These are phyloP conservation scores for Atlantisia rogersi DNA, from an alignment of 2,113 vertebrate genomes.

Conservation along the genomic window DNA sequence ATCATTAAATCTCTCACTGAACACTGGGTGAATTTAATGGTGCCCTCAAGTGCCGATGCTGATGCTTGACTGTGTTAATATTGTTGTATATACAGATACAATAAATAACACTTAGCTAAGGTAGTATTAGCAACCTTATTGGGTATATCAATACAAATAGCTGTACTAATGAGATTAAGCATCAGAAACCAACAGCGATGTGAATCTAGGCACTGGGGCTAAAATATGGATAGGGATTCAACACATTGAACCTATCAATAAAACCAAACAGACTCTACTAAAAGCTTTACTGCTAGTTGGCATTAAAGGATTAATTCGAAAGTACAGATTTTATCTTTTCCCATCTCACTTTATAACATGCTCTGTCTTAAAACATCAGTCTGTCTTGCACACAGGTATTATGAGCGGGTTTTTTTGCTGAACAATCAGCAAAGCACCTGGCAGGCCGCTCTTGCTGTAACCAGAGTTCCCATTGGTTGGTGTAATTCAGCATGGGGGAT, in stretches of 20 bases:
- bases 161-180: constrained; percentile 74
- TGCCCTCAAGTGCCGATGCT: constrained; percentile 74
- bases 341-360: constrained; percentile 39
- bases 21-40: constrained; percentile 79
- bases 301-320: constrained; percentile 68
- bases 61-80: constrained; percentile 79
- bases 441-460: neutral
- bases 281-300: constrained; percentile 69
- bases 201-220: constrained; percentile 46
- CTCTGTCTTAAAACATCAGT: constrained; percentile 16
- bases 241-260: constrained; percentile 32
- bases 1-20: constrained; percentile 80
- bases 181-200: constrained; percentile 54
- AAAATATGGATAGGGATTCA: constrained; percentile 32
- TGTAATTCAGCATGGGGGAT: neutral
- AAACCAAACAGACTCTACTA: constrained; percentile 46
- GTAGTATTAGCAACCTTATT: constrained; percentile 64
- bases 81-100: constrained; percentile 77
- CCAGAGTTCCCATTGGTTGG: neutral
- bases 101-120: constrained; percentile 82
- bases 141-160: constrained; percentile 73
- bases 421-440: neutral
- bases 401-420: neutral
- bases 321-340: constrained; percentile 54
- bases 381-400: neutral